phyloP scores from a whole-genome alignment of 2,888 invertebrate species.

The Parasteatoda lunata region DNA sequence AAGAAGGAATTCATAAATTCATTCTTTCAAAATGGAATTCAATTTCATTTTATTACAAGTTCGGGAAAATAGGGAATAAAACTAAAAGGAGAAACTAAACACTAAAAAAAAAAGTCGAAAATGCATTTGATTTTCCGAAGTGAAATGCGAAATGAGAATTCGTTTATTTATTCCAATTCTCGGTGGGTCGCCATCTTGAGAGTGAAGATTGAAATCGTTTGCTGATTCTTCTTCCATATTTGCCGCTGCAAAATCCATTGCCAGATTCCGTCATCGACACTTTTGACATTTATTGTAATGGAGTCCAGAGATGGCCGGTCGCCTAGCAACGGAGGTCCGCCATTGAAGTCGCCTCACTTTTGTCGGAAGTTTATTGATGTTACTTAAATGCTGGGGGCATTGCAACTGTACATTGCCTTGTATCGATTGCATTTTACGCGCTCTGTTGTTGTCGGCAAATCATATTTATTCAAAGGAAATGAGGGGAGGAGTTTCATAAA shows the following conservation, averaged over 20 bases:
- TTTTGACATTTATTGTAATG: conserved; percentile 66
- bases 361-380: conserved; percentile 55
- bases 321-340: conserved; percentile 55
- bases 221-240: conserved; percentile 51
- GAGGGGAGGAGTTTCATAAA: conserved; percentile 4
- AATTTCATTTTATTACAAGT: conserved; percentile 33
- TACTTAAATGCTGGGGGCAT: conserved; percentile 38
- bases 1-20: conserved; percentile 17
- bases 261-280: conserved; percentile 64
- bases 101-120: conserved; percentile 10
- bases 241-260: conserved; percentile 46
- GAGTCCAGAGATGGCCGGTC: conserved; percentile 60
- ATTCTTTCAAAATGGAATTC: conserved; percentile 44
- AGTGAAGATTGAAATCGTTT: conserved; percentile 38
- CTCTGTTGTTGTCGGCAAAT: conserved; percentile 3
- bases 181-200: conserved; percentile 39
- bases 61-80: neutral
- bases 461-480: neutral
- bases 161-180: conserved; percentile 48
- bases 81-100: neutral
- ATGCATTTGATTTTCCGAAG: conserved; percentile 21
- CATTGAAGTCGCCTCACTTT: conserved; percentile 46
- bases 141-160: neutral
- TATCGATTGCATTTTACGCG: conserved; percentile 46
- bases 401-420: conserved; percentile 29